Evolutionary conservation across 2,113 vertebrate species (phyloP).

Genomic region (Tachysurus fulvidraco): DNA sequence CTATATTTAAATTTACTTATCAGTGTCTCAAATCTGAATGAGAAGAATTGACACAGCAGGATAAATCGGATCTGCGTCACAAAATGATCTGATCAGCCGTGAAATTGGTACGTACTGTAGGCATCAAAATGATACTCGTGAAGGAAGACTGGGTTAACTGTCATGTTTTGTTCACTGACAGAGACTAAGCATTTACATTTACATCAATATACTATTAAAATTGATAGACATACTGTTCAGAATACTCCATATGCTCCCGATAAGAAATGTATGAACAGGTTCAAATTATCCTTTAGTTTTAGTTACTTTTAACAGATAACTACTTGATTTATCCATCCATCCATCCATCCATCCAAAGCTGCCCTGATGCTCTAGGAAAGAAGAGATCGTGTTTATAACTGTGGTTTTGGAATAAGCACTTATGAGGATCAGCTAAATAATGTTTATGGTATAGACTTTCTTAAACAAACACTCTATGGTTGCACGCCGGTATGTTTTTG

Average conservation of each 20-base stretch:
- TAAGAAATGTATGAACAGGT: neutral
- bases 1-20: neutral
- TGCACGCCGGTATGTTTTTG: no score
- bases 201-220: neutral
- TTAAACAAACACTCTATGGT: no score
- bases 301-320: neutral
- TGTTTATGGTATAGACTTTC: no score
- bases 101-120: neutral
- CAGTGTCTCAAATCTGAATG: neutral
- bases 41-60: neutral
- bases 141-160: neutral
- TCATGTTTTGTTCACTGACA: neutral
- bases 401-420: no score
- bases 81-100: neutral
- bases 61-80: neutral
- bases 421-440: no score
- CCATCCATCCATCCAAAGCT: no score
- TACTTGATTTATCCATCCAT: neutral
- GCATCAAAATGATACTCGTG: neutral
- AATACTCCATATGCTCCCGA: neutral
- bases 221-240: neutral
- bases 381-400: no score
- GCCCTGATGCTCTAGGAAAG: no score
- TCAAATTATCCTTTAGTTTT: neutral
- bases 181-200: neutral